Evolutionary conservation across 2,888 invertebrate species (phyloP), one percentile per base, ranked within the genome.

Genomic region (Mylabris sibirica): DNA sequence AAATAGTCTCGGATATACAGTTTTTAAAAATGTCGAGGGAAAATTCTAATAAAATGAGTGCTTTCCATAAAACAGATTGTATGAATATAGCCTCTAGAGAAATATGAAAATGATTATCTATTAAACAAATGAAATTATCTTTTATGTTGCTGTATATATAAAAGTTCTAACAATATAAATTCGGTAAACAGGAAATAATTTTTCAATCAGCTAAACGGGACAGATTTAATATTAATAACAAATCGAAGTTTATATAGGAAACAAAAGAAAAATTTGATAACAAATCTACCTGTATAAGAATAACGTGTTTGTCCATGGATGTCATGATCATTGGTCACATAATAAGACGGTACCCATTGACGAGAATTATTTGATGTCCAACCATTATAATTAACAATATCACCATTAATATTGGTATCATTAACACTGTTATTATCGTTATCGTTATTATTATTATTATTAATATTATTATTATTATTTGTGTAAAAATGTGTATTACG

Each of bases 401-500:
- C 65, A 60, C 66, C 63, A 65, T 66, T 70, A 9, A 59, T 49
- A 53, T 53, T n/a, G n/a, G n/a, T 69, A 30, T 72, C 72, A 57
- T 59, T 35, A 35, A 2, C 1, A n/a, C 8, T 30, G 38, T 38
- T 64, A 17, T 69, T 72, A 65, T 74, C 66, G 14, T 14, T 35
- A 30, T 12, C 2, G 38, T 38, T 64, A 17, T 69, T 72, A 65
- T 74, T 66, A 12, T 14, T 38, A 14, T 41, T n/a, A 24, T 66
- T 69, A 11, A 60, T 57, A 49, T 57, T 69, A 34, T 72, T 71
- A 41, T 59, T 57, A 57, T 24, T 57, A 57, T 22, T 57, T 41
- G 64, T 57, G 14, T 64, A 44, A 22, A 8, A 63, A n/a, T 70
- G 65, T 2, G 75, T 69, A 1, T 79, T 74, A 64, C 84, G 66